Evolutionary conservation across 2,888 invertebrate species (phyloP).

Genomic region (Diachrysia chrysitis): DNA sequence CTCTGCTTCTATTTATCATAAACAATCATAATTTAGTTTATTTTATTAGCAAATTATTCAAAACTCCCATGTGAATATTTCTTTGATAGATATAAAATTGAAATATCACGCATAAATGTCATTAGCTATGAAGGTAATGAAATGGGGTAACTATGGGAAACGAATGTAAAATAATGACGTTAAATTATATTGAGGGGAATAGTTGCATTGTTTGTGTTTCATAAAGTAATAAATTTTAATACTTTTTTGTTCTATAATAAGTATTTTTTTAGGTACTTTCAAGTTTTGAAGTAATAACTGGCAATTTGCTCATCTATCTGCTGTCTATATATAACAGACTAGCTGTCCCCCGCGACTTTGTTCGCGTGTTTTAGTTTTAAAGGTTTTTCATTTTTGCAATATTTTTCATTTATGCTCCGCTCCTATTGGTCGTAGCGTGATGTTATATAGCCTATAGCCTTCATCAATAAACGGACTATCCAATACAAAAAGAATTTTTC

Average conservation of each 20-base stretch:
- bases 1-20: not conserved
- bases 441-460: no score
- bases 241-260: not conserved
- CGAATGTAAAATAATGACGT: conserved; percentile 55
- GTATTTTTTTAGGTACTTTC: no score
- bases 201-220: conserved; percentile 22
- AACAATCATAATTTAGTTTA: not conserved
- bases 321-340: no score
- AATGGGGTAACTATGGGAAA: conserved; percentile 63
- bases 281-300: no score
- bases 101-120: conserved; percentile 69
- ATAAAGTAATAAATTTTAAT: not conserved
- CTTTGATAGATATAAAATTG: conserved; percentile 47
- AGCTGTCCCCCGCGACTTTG: no score
- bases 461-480: no score
- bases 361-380: no score
- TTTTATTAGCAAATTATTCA: conserved; percentile 13
- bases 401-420: no score
- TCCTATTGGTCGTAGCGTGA: no score
- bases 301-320: no score
- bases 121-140: conserved; percentile 56
- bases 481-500: no score
- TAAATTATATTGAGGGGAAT: conserved; percentile 33
- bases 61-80: conserved; percentile 56
- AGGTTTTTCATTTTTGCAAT: no score